Conservation (phyloP, 2,888 invertebrate species). For the Rhorus exstirpatorius region DNA sequence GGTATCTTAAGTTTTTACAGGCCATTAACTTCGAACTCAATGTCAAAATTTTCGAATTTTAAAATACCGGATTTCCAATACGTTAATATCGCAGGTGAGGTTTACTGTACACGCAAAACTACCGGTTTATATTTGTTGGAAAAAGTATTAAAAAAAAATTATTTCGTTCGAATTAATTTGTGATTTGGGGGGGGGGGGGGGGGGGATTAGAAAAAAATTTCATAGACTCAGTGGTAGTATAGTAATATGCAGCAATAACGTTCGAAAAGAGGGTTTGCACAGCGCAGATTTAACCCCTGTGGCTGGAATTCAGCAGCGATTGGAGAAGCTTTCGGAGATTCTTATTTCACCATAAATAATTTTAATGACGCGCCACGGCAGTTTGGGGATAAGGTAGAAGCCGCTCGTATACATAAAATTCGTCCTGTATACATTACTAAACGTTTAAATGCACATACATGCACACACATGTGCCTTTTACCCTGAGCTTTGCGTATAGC, state of each 20-base stretch:
- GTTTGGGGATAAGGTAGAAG: slow-evolving; percentile 78
- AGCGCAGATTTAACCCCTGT: neutral
- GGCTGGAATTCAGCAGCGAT: slow-evolving; percentile 44
- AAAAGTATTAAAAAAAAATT: too few relatives aligned
- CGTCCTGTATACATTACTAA: neutral
- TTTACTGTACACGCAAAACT: too few relatives aligned
- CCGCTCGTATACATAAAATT: slow-evolving; percentile 71
- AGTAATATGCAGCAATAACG: slow-evolving; percentile 17
- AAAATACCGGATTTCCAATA: too few relatives aligned
- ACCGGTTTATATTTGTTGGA: too few relatives aligned
- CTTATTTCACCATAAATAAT: slow-evolving; percentile 84
- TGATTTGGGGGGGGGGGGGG: too few relatives aligned
- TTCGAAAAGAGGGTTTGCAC: slow-evolving; percentile 10
- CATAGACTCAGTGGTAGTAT: neutral
- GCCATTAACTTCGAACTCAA: too few relatives aligned
- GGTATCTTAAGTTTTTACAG: too few relatives aligned
- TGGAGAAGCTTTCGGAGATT: slow-evolving; percentile 78
- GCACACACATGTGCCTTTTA: slow-evolving; percentile 8
- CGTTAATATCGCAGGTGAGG: too few relatives aligned
- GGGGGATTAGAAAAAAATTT: neutral
- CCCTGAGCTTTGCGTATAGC: slow-evolving; percentile 69
- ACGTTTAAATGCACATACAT: slow-evolving; percentile 1
- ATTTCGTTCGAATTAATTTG: too few relatives aligned
- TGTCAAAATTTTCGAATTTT: too few relatives aligned
- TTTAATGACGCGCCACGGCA: slow-evolving; percentile 83